Conservation (phyloP, 2,888 invertebrate species). For the Diloba caeruleocephala region DNA sequence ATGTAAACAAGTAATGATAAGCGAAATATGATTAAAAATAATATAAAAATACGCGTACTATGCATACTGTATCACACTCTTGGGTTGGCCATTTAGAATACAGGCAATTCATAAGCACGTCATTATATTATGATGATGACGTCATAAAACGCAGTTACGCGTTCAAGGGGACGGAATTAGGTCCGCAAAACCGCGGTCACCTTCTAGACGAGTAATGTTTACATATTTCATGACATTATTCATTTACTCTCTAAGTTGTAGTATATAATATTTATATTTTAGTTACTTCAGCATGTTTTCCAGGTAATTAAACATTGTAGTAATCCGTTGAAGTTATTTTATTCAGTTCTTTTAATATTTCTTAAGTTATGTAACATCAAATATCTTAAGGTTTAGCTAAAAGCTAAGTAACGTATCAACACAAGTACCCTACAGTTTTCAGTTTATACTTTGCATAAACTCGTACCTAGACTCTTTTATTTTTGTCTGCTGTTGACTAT, state of each 20-base stretch:
- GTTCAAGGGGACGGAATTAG: constrained; percentile 65
- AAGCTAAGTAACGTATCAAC: background rate
- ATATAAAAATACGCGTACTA: constrained; percentile 13
- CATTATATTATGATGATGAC: constrained; percentile 73
- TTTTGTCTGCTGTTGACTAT: too few species aligned
- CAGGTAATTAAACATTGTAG: too few species aligned
- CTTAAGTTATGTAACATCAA: too few species aligned
- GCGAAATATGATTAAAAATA: constrained; percentile 21
- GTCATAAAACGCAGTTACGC: constrained; percentile 69
- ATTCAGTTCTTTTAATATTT: too few species aligned
- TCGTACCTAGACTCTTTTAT: too few species aligned
- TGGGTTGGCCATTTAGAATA: constrained; percentile 59
- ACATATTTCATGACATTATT: constrained; percentile 21
- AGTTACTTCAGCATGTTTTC: too few species aligned
- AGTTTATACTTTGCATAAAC: too few species aligned
- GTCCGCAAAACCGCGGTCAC: constrained; percentile 49
- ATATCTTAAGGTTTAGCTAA: background rate
- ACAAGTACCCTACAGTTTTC: too few species aligned
- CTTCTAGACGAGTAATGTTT: constrained; percentile 32
- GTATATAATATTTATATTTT: background rate
- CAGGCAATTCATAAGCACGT: constrained; percentile 69
- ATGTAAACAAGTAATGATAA: background rate
- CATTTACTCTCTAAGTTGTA: background rate
- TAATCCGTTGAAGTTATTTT: too few species aligned
- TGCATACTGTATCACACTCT: constrained; percentile 26